Conservation (phyloP, 2,797 vertebrate species). For the Neoniphon sammara region DNA sequence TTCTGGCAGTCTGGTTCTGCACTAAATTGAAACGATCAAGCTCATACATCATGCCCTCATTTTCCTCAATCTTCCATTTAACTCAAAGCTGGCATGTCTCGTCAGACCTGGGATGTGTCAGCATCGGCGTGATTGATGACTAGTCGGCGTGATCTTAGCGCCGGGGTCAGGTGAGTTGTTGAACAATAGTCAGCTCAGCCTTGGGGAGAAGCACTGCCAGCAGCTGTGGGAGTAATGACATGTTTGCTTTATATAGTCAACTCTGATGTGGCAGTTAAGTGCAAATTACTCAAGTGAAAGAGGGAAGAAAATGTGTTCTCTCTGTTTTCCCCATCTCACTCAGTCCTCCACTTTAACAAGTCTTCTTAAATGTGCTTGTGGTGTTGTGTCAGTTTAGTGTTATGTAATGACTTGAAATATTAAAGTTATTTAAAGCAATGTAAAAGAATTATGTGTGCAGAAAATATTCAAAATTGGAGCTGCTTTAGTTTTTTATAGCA, state of each 20-base stretch:
- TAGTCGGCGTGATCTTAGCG: conserved; percentile 59
- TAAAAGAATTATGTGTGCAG: conserved; percentile 13
- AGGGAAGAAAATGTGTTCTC: conserved; percentile 41
- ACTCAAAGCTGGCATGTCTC: conserved; percentile 14
- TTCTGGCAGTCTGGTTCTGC: conserved; percentile 8
- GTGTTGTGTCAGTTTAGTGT: conserved; percentile 40
- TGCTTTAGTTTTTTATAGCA: conserved; percentile 41
- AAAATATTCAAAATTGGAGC: conserved; percentile 41
- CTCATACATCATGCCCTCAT: conserved; percentile 36
- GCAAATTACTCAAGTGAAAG: conserved; percentile 75
- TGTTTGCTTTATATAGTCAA: conserved; percentile 77
- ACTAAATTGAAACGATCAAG: conserved; percentile 2
- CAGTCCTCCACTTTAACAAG: conserved; percentile 31
- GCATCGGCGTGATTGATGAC: conserved; percentile 64
- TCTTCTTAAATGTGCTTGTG: conserved; percentile 23
- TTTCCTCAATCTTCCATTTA: conserved; percentile 2
- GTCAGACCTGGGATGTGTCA: conserved; percentile 15
- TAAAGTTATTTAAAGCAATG: conserved; percentile 19
- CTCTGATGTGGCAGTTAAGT: conserved; percentile 83
- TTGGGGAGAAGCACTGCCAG: conserved; percentile 69
- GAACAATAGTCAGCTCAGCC: conserved; percentile 71
- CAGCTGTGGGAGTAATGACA: conserved; percentile 78
- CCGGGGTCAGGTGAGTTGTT: conserved; percentile 70
- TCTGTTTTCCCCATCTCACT: conserved; percentile 27
- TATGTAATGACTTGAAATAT: conserved; percentile 47